Conservation (phyloP, 2,797 vertebrate species). For the Adelosebastes latens region DNA sequence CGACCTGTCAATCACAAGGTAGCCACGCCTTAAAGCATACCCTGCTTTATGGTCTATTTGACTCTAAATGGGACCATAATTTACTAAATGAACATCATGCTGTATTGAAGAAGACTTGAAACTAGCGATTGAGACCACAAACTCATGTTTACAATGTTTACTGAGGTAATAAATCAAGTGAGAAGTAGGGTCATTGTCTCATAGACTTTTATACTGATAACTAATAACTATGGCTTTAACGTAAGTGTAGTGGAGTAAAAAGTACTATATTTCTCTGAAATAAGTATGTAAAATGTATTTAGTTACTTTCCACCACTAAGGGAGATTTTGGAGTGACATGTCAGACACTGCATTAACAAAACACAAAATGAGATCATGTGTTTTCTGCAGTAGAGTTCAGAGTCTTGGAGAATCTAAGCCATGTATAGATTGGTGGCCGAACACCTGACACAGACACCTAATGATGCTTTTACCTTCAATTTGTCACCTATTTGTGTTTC, state of each 20-base stretch:
- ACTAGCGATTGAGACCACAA: too few relatives aligned
- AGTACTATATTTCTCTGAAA: neutral
- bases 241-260: neutral
- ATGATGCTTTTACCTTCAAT: neutral
- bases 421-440: neutral
- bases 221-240: neutral
- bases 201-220: too few relatives aligned
- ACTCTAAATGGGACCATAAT: too few relatives aligned
- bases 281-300: neutral
- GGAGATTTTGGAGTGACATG: neutral
- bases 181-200: too few relatives aligned
- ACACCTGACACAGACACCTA: neutral
- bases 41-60: too few relatives aligned
- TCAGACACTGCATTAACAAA: neutral
- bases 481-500: neutral
- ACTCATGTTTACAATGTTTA: too few relatives aligned
- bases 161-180: too few relatives aligned
- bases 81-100: too few relatives aligned
- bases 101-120: too few relatives aligned
- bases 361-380: neutral
- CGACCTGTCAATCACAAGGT: too few relatives aligned
- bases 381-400: neutral
- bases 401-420: neutral
- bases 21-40: accelerated
- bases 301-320: neutral